Conservation (phyloP, 2,113 vertebrate species). For the Vicugna pacos region DNA sequence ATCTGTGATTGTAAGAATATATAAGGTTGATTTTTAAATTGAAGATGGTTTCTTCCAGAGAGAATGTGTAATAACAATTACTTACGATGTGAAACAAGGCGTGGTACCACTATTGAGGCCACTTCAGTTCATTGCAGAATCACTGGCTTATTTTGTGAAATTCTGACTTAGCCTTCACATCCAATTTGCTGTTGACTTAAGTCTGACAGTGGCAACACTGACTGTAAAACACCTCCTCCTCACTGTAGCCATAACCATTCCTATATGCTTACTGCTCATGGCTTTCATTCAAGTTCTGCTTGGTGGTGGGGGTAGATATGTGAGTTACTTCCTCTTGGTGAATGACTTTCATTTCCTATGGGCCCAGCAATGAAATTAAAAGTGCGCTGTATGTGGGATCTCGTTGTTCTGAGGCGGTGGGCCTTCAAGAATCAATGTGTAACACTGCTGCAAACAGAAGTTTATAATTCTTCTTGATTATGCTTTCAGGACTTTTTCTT, state of each 20-base stretch:
- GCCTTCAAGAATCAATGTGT: background rate
- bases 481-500: background rate
- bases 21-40: background rate
- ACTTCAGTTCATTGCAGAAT: background rate
- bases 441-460: background rate
- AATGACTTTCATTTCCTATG: background rate
- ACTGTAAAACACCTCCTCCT: background rate
- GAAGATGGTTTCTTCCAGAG: background rate
- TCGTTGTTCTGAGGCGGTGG: background rate
- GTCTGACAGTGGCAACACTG: background rate
- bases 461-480: background rate
- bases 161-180: background rate
- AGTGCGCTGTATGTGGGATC: background rate
- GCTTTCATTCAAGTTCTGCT: background rate
- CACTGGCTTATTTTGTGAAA: background rate
- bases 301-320: accelerated
- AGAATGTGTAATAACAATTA: background rate
- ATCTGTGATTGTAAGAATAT: background rate
- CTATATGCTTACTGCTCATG: background rate
- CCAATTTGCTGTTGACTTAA: background rate
- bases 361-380: background rate
- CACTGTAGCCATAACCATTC: background rate
- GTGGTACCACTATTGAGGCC: background rate
- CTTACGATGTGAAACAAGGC: background rate
- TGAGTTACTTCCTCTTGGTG: background rate